Percentiles rank a stretch among this genome's conserved stretches.
Conservation (phyloP, 1,140 invertebrate species). For the Colletes gigas region DNA sequence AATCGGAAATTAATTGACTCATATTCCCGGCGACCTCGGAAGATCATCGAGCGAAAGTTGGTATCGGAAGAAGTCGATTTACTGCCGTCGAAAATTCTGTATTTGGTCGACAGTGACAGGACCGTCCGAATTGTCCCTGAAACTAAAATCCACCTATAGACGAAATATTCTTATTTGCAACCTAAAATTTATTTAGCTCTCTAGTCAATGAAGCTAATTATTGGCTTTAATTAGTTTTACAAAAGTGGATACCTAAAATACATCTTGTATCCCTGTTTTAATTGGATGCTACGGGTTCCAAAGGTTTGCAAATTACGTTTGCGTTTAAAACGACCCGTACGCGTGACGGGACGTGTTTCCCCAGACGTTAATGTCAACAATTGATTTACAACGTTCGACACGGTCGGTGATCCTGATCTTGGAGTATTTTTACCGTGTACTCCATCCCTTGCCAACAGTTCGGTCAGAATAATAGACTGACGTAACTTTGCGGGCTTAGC, state of each 20-base stretch:
- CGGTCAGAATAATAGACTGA: conserved; percentile 12
- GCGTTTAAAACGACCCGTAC: neutral
- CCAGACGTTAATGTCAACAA: neutral
- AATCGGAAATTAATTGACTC: conserved; percentile 51
- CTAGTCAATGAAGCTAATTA: no score
- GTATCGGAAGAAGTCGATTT: conserved; percentile 4
- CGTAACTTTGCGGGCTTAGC: conserved; percentile 22
- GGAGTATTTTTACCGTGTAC: conserved; percentile 5
- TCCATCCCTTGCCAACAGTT: neutral
- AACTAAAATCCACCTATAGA: neutral
- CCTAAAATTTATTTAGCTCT: no score
- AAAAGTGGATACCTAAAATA: no score
- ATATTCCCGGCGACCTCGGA: conserved; percentile 20
- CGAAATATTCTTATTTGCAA: neutral
- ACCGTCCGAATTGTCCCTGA: no score
- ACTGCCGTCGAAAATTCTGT: neutral
- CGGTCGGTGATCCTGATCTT: conserved; percentile 8
- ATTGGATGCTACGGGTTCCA: neutral
- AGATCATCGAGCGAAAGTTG: conserved; percentile 41
- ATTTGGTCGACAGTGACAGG: neutral
- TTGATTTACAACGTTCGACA: neutral
- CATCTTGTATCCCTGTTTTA: neutral
- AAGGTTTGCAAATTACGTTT: neutral
- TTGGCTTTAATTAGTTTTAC: no score
- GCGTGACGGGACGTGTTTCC: neutral